These are phyloP conservation scores for Drosophila tristis DNA, from an alignment of 1,140 invertebrate genomes.

Conservation along the genomic window DNA sequence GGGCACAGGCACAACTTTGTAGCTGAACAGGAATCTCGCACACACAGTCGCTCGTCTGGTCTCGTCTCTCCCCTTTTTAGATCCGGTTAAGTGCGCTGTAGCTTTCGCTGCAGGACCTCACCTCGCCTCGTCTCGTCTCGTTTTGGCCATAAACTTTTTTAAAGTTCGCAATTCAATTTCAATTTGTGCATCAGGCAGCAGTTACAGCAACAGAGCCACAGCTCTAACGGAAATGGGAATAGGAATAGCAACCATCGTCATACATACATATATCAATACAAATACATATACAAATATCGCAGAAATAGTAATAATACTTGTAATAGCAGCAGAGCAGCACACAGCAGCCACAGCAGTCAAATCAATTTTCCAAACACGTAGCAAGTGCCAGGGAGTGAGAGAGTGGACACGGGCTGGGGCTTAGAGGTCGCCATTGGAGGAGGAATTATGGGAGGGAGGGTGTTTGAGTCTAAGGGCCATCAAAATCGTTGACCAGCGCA, in stretches of 20 bases:
- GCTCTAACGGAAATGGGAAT: conserved; percentile 36
- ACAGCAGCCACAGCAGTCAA: conserved; percentile 20
- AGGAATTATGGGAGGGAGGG: conserved; percentile 7
- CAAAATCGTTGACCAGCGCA: conserved; percentile 70
- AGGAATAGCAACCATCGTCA: conserved; percentile 24
- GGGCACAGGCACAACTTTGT: conserved; percentile 37
- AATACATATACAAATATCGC: conserved; percentile 42
- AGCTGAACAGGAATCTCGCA: conserved; percentile 40
- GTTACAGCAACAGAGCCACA: conserved; percentile 25
- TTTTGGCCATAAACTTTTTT: conserved; percentile 73
- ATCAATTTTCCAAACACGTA: conserved; percentile 78
- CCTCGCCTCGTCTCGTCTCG: conserved; percentile 34
- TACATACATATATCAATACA: conserved; percentile 33
- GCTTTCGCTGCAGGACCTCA: no score
- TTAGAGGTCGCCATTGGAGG: background rate
- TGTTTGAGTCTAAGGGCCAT: conserved; percentile 37
- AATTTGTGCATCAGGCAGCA: conserved; percentile 55
- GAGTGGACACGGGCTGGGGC: background rate
- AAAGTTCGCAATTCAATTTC: conserved; percentile 81
- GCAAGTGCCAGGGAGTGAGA: conserved; percentile 10
- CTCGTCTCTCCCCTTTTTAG: conserved; percentile 1
- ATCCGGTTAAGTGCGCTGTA: conserved; percentile 46
- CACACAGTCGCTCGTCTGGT: conserved; percentile 16
- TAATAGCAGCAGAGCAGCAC: conserved; percentile 29
- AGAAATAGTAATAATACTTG: conserved; percentile 59